Evolutionary conservation across 2,888 invertebrate species (phyloP), one percentile per base, ranked within the genome.

Genomic region (Leptinotarsa juncta): DNA sequence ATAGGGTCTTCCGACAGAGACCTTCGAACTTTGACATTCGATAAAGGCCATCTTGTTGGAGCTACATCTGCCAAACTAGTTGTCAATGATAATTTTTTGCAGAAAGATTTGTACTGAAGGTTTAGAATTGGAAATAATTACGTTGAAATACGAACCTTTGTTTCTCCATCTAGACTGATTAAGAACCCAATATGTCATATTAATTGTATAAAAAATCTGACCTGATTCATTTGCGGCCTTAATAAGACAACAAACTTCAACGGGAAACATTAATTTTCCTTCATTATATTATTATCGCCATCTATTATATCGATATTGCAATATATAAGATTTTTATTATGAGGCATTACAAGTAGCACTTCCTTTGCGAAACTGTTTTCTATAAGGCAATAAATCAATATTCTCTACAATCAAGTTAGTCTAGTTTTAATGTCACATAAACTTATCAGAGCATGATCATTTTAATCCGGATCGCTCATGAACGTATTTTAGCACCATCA

Each of bases 261-360:
- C 62, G 62, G 32, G 4, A 62, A 62, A 42, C 62, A 62, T 62
- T 62, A n/a, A 62, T 62, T 42, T 62, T 3, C 32, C 62, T 12
- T 16, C 42, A 62, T 62, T 62, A 57, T 57, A 57, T 57, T 23
- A 42, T 62, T 62, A 26, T 32, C 15, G 26, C 10, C 32, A 18
- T 70, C 70, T 70, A 70, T 70, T 70, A 60, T 70, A 72, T 50
- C 49, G 57, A 50, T 72, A 72, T 72, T 72, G 72, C 67, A 68
- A 68, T 72, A 68, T 65, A 68, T 72, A 67, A 62, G 32, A 60
- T 68, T 72, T 72, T 68, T 72, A 68, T 68, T 53, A 51, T 68
- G 50, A 67, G n/a, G 51, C 51, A 55, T 57, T 72, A 72, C 65
- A 65, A 65, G 72, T 62, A 68, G 65, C 65, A 68, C 42, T 72